Base-by-base conservation (phyloP, 2,797 vertebrate genomes). In the Hippopotamyrus pictus region DNA sequence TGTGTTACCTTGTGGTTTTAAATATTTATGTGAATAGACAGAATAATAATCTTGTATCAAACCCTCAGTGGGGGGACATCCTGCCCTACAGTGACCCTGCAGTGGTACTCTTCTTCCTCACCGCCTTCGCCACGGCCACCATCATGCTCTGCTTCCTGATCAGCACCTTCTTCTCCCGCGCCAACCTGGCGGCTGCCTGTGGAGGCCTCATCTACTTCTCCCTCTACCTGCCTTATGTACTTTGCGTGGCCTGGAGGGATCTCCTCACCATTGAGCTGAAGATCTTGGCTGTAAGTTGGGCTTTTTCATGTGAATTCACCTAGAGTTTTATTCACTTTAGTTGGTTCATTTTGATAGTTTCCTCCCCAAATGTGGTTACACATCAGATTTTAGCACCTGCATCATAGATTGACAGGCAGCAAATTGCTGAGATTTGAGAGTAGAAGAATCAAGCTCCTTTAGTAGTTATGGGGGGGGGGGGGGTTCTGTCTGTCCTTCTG, bases 71-170 rank as follows among this genome's bases (percentile, higher is more conserved):
- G 89, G 97, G 97, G 2, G 96, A 97, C 92, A 97, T 98, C 92
- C 95, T 98, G 57, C 97, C 97, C 11, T 97, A 98, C 93, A 98
- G 97, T 14, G 54, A 98, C 92, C 96, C 97, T 0, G 57, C 92
- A 0, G 95, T 98, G 37, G 90, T 98, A 87, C 97, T 99, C 93
- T 95, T 98, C 91, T 98, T 98, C 94, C 92, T 98, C 8, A 91
- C 92, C 0, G 94, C 97, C 0, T 99, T 98, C 87, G 97, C 97
- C 0, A 96, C 97, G 0, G 97, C 97, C 90, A 98, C 97, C 19
- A 97, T 99, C 94, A 95, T 95, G 94, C 97, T 98, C 91, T 97
- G 97, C 89, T 99, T 98, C 94, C 95, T 99, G 91, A 97, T 98
- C 92, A 98, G 97, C 90, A 94, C 95, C 44, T 97, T 98, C 91